Base-by-base conservation (phyloP, 2,888 invertebrate genomes). In the Amiota communis region DNA sequence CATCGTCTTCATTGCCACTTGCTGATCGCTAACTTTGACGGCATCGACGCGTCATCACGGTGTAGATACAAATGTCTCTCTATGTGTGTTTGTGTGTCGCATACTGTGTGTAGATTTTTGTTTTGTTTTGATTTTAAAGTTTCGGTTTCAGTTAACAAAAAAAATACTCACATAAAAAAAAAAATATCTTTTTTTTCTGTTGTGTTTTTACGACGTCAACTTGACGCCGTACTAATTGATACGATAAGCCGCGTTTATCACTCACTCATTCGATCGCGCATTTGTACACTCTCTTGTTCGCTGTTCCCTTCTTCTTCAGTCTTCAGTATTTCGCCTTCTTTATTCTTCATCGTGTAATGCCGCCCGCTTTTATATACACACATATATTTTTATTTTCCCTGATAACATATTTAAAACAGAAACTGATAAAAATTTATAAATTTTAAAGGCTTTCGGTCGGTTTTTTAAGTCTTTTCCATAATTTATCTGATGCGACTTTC, bases 191-290 rank as follows among this genome's bases (percentile, higher is more conserved):
- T 70, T 20, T 49, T 71, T 51, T 73, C 13, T 63, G 15, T 71
- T 70, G n/a, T 78, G 76, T 78, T 71, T 86, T 83, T 79, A 79
- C 83, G 79, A 84, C 86, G 81, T 83, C 83, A 85, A 86, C 79
- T 85, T 86, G 86, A 83, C 83, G 80, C 83, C 85, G 79, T 85
- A 85, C 85, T 85, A 81, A 78, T 80, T 81, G 81, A 86, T 81
- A 82, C 83, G 85, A 84, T 85, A 84, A 85, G 81, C 83, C 81
- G 83, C 79, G 81, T 79, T 78, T 84, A 81, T 81, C 82, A 82
- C 85, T 84, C 85, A 84, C 84, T 84, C 82, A 85, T 80, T 81
- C 77, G 65, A 67, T 57, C 57, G 13, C 70, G 51, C 15, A 23
- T 36, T 72, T 65, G 67, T 23, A 17, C 53, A 20, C 15, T 48